Evolutionary conservation across 2,888 invertebrate genomes (phyloP).

Genomic region (Agrochola circellaris): DNA sequence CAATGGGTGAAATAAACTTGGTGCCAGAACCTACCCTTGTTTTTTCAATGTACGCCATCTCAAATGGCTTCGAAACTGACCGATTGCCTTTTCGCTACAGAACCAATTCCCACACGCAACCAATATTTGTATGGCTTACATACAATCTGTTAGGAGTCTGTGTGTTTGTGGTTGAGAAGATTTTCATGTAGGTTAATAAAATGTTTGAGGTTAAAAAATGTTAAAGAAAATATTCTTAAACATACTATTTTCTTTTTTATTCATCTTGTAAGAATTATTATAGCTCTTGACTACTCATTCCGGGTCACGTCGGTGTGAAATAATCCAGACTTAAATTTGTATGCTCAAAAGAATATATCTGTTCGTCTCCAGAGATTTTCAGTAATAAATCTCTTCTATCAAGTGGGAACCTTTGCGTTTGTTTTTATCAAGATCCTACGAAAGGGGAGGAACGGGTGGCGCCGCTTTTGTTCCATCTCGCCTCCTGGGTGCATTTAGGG

Average conservation of each 20-base stretch:
- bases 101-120: slow-evolving; percentile 19
- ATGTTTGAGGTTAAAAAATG: not conserved
- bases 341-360: slow-evolving; percentile 82
- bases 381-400: slow-evolving; percentile 85
- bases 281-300: not conserved
- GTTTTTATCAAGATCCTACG: slow-evolving; percentile 82
- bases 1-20: not conserved
- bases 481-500: slow-evolving; percentile 75
- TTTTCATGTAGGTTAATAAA: not conserved
- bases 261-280: not conserved
- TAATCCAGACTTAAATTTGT: slow-evolving; percentile 69
- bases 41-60: slow-evolving; percentile 4
- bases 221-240: not conserved
- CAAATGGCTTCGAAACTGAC: not conserved
- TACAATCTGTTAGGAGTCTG: slow-evolving; percentile 8
- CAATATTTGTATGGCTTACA: slow-evolving; percentile 28
- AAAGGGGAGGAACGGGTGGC: slow-evolving; percentile 55
- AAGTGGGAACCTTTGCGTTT: slow-evolving; percentile 76
- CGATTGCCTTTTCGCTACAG: slow-evolving; percentile 3
- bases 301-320: slow-evolving; percentile 62
- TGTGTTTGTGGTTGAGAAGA: not conserved
- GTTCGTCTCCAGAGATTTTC: slow-evolving; percentile 78
- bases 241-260: not conserved
- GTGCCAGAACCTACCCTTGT: not conserved
- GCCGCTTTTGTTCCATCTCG: slow-evolving; percentile 67